Percentiles rank a stretch among this genome's conserved stretches.
These are phyloP conservation scores for Bombus polaris DNA, from an alignment of 1,140 invertebrate species.

Conservation along the genomic window DNA sequence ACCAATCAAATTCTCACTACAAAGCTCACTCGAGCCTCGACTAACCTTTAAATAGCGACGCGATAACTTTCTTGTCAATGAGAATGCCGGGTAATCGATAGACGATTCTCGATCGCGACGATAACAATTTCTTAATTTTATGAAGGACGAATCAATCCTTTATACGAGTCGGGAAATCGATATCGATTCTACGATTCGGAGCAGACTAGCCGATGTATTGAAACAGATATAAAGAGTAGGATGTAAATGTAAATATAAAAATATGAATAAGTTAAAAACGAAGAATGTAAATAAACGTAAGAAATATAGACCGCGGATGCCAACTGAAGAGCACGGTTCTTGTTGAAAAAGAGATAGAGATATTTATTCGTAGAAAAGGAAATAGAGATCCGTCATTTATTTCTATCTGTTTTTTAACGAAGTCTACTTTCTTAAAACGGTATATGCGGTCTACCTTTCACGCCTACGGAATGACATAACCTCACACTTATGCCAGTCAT, in stretches of 20 bases:
- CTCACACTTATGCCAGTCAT: neutral
- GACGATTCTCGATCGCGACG: neutral
- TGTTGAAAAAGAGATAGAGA: too few relatives aligned
- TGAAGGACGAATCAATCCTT: neutral
- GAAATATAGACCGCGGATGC: too few relatives aligned
- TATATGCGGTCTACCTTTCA: too few relatives aligned
- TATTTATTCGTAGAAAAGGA: too few relatives aligned
- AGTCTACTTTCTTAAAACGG: too few relatives aligned
- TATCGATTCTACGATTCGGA: too few relatives aligned
- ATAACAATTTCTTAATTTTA: neutral
- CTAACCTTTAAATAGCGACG: slow-evolving; percentile 27
- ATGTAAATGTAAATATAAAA: neutral
- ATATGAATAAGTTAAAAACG: too few relatives aligned
- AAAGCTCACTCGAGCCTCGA: slow-evolving; percentile 39
- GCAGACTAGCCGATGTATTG: neutral
- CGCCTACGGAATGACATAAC: slow-evolving; percentile 5
- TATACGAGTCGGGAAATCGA: neutral
- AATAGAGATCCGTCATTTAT: too few relatives aligned
- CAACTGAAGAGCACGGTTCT: too few relatives aligned
- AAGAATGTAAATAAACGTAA: too few relatives aligned
- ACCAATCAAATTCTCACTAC: slow-evolving; percentile 60
- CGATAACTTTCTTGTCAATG: slow-evolving; percentile 1
- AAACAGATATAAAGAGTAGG: too few relatives aligned
- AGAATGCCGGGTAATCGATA: neutral
- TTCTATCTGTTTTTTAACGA: too few relatives aligned